phyloP scores from a whole-genome alignment of 2,888 invertebrate genomes.

The Hermaeophaga mercurialis region DNA sequence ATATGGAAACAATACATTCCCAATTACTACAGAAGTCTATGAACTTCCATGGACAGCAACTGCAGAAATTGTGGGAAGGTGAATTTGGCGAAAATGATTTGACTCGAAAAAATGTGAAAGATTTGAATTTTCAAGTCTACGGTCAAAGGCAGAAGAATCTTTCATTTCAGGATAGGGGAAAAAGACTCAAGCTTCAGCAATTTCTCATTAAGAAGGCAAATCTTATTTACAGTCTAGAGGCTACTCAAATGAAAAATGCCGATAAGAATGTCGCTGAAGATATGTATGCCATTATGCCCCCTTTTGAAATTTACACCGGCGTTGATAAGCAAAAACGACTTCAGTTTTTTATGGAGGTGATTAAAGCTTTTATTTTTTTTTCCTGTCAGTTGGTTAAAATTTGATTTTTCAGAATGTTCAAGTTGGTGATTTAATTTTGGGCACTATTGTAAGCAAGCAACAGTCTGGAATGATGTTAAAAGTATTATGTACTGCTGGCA shows the following conservation, averaged over 20 bases:
- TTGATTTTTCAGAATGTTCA: conserved; percentile 64
- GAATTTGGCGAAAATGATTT: conserved; percentile 81
- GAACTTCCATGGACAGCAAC: conserved; percentile 85
- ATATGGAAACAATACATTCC: conserved; percentile 61
- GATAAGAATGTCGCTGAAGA: conserved; percentile 63
- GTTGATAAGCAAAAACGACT: conserved; percentile 78
- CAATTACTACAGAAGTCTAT: conserved; percentile 71
- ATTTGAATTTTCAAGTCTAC: conserved; percentile 74
- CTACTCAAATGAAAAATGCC: conserved; percentile 56
- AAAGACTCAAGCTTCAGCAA: conserved; percentile 82
- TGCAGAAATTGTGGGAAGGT: conserved; percentile 87
- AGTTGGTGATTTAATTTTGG: conserved; percentile 80
- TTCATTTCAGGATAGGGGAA: conserved; percentile 82
- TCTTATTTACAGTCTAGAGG: conserved; percentile 70
- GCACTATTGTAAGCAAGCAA: conserved; percentile 76
- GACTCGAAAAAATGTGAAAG: conserved; percentile 64
- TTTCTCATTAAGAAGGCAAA: conserved; percentile 86
- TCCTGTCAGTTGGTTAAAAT: background rate
- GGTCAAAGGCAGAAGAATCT: conserved; percentile 80
- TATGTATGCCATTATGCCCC: conserved; percentile 82
- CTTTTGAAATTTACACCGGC: conserved; percentile 82
- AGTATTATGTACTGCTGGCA: conserved; percentile 81
- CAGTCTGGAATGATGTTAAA: conserved; percentile 77
- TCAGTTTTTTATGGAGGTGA: conserved; percentile 82
- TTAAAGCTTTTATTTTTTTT: conserved; percentile 32